phyloP scores from a whole-genome alignment of 1,140 invertebrate species.

The Planococcus citri region DNA sequence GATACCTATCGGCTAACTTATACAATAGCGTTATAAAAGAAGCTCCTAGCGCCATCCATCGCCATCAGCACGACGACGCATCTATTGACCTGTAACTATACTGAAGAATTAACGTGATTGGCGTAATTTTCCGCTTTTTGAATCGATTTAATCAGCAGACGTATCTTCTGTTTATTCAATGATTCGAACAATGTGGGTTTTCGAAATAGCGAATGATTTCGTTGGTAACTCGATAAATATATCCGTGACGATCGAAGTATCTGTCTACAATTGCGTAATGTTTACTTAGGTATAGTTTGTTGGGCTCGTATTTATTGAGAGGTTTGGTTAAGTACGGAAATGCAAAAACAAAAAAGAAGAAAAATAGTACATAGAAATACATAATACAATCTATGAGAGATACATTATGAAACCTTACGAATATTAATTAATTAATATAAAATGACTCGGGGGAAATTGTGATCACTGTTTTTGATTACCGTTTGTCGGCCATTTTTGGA shows the following conservation, averaged over 20 bases:
- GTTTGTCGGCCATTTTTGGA: background rate
- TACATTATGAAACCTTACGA: background rate
- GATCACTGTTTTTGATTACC: conserved; percentile 11
- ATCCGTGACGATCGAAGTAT: background rate
- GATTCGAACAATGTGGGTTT: background rate
- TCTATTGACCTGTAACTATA: background rate
- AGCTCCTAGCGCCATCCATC: too few relatives aligned
- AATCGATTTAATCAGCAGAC: background rate
- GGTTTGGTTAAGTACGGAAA: too few relatives aligned
- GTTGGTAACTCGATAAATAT: conserved; percentile 7
- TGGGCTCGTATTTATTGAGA: too few relatives aligned
- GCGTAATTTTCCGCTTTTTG: background rate
- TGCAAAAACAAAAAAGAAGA: too few relatives aligned
- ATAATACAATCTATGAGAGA: too few relatives aligned
- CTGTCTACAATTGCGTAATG: background rate
- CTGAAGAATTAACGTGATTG: background rate
- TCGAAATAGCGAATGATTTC: background rate
- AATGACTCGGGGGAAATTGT: background rate
- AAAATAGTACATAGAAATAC: too few relatives aligned
- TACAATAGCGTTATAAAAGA: background rate
- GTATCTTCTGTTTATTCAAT: background rate
- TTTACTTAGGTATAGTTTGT: background rate
- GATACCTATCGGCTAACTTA: background rate
- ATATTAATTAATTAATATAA: background rate
- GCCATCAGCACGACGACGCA: background rate